phyloP scores from a whole-genome alignment of 1,140 invertebrate genomes.

The Rhyacophila brunnea region DNA sequence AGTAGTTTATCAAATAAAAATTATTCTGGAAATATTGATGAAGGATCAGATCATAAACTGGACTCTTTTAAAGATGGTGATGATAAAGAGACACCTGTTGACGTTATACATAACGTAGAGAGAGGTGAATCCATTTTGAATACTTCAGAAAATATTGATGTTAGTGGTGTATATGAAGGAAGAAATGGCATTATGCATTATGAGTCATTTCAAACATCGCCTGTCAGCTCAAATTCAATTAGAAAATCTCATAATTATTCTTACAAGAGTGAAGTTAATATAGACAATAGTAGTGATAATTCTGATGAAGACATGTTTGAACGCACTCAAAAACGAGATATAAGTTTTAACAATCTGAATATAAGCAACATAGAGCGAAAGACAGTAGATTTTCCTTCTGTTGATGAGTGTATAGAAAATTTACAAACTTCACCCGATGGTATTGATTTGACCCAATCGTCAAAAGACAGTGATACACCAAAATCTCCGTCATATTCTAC shows the following conservation, averaged over 20 bases:
- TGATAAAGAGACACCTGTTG: no score
- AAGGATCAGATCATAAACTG: no score
- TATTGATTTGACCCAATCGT: constrained; percentile 20
- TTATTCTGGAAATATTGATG: neutral
- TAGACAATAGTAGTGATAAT: neutral
- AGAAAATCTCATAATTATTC: neutral
- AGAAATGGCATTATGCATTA: constrained; percentile 31
- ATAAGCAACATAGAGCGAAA: no score
- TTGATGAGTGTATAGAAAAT: constrained; percentile 4
- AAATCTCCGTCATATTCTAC: no score
- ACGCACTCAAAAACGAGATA: no score
- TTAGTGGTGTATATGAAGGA: constrained; percentile 15
- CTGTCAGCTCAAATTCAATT: neutral
- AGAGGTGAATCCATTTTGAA: neutral
- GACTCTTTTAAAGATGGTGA: no score
- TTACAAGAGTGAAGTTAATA: constrained; percentile 6
- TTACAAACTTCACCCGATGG: neutral
- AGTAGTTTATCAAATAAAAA: neutral
- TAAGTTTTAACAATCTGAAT: no score
- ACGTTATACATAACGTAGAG: neutral
- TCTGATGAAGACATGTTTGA: neutral
- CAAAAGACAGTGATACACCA: constrained; percentile 2
- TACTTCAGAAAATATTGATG: constrained; percentile 9
- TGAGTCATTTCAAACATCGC: neutral
- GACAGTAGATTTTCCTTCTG: neutral